Evolutionary conservation across 2,113 vertebrate species (phyloP), one percentile per base, ranked within the genome.

Genomic region (Nestor notabilis): DNA sequence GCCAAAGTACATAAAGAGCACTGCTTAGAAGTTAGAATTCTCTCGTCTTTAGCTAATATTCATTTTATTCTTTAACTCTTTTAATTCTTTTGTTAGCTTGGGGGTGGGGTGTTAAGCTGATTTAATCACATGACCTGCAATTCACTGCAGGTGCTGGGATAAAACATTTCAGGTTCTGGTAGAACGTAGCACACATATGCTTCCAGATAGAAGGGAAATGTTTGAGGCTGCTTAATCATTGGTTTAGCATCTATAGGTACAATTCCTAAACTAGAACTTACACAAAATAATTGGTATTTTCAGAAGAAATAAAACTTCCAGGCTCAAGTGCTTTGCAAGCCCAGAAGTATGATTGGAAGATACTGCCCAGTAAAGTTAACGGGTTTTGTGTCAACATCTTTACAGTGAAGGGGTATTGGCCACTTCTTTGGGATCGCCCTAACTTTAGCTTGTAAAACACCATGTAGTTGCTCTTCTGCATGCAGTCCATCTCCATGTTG

Each of bases 391-490:
- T 68, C 58, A 37, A 6, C 33, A 12, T 35, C 66, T 70, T 79
- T 61, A 18, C 9, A 20, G 28, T 55, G 56, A 78, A 82, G 39
- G 21, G 41, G 21, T 79, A 27, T 49, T 91, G 53, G n/a, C 17
- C 27, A 7, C 25, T 84, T 84, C 20, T 39, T 72, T 49, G 55
- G 17, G 6, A 35, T 39, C 18, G 64, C 50, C 9, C 11, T 13
- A 18, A 49, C 23, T 70, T 75, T 66, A 41, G 13, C 20, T 74
- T 50, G 31, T 52, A 68, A 46, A 28, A 43, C 7, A 24, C 29
- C 0, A 0, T 53, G 41, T 68, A 33, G 31, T 46, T 78, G 39
- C 35, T 53, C 28, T 84, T 61, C 11, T 7, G 24, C 1, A 0
- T n/a, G 28, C 31, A 14, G 37, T 71, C 37, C 28, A 28, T 63